phyloP scores from a whole-genome alignment of 2,888 invertebrate species.

The Mesochorus sp. region DNA sequence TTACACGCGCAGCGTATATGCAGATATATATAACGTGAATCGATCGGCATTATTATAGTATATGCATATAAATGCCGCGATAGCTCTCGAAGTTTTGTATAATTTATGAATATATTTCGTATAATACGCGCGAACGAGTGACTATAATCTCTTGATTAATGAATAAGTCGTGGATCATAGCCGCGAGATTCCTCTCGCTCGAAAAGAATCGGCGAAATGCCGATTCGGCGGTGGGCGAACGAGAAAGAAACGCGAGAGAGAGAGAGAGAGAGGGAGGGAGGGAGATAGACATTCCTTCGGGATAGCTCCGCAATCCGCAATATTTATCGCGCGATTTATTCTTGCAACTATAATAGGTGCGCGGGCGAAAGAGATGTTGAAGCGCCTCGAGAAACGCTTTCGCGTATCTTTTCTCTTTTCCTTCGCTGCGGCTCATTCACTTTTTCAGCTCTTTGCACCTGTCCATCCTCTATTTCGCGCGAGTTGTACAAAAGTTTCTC shows the following conservation, averaged over 20 bases:
- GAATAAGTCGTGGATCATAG: constrained; percentile 25
- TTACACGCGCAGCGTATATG: not conserved
- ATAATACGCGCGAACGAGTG: constrained; percentile 22
- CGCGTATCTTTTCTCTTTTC: not conserved
- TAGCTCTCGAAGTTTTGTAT: constrained; percentile 28
- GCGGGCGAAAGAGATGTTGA: constrained; percentile 15
- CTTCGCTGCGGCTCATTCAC: constrained; percentile 36
- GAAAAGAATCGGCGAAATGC: constrained; percentile 27
- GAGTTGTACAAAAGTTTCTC: constrained; percentile 31
- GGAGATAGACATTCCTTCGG: constrained; percentile 11
- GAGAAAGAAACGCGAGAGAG: not conserved
- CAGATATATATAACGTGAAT: no score
- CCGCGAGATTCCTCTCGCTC: not conserved
- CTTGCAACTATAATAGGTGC: constrained; percentile 56
- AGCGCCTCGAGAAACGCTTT: constrained; percentile 47
- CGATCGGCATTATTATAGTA: constrained; percentile 48
- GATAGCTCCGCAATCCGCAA: constrained; percentile 35
- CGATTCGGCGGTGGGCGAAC: constrained; percentile 21
- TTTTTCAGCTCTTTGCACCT: constrained; percentile 61
- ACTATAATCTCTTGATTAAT: constrained; percentile 58
- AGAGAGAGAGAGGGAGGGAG: not conserved
- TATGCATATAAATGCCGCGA: no score
- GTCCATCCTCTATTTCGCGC: constrained; percentile 62
- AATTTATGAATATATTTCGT: constrained; percentile 41
- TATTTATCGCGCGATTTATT: constrained; percentile 60